These are phyloP conservation scores for Ivindomyrus marchei DNA, from an alignment of 2,113 vertebrate genomes.

Conservation along the genomic window DNA sequence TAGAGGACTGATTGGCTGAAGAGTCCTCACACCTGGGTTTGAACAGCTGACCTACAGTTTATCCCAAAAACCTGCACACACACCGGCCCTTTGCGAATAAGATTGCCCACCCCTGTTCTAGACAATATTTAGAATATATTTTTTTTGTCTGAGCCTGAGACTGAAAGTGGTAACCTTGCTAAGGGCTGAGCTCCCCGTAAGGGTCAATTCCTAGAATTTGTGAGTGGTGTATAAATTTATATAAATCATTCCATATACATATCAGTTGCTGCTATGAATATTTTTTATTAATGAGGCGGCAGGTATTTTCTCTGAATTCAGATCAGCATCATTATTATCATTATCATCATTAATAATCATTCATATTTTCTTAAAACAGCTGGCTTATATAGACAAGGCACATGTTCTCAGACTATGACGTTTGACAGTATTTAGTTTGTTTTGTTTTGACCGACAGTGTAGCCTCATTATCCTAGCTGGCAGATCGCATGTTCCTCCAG, in stretches of 20 bases:
- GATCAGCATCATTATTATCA: not conserved
- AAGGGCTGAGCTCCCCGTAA: not conserved
- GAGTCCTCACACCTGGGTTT: too few species aligned
- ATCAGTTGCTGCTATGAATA: not conserved
- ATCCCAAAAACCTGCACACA: too few species aligned
- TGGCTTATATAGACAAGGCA: not conserved
- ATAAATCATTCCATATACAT: not conserved
- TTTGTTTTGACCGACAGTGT: not conserved
- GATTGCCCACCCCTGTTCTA: not conserved
- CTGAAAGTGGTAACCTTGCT: not conserved
- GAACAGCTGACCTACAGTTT: too few species aligned
- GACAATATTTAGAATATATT: not conserved
- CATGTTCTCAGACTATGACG: not conserved
- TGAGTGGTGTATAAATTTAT: not conserved
- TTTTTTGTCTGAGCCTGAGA: not conserved
- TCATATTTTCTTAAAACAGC: not conserved
- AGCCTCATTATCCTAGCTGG: not conserved
- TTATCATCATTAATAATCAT: not conserved
- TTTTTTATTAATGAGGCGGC: not conserved
- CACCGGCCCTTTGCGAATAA: too few species aligned
- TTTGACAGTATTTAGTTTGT: not conserved
- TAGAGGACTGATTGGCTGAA: too few species aligned
- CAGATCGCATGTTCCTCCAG: not conserved
- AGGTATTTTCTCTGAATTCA: not conserved
- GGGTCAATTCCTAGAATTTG: not conserved